Base-by-base conservation (phyloP, 2,113 vertebrate genomes). In the Hypocryptadius cinnamomeus region DNA sequence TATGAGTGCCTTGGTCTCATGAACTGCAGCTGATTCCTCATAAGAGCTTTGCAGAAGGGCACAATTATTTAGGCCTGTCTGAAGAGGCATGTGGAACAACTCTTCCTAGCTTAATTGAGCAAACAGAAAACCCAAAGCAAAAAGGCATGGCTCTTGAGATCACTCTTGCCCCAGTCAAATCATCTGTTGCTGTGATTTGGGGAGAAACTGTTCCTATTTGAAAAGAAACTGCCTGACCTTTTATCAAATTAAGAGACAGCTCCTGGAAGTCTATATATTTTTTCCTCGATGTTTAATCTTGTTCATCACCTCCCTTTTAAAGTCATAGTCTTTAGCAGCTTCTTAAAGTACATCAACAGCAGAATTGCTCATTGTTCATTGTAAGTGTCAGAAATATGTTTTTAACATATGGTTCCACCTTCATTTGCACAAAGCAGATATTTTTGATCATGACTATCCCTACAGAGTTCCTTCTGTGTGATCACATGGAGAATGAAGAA, bases 331-430 rank as follows among this genome's bases (percentile, higher is more conserved):
- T 85, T 90, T 81, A 78, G 28, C 35, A 84, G 15, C 35, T 84
- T 94, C 70, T 81, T 92, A 63, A 79, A 79, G 61, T 37, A 65
- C 79, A 47, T 59, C 9, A 27, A 1, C 51, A 91, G 4, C 71
- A 87, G 73, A 86, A 85, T 57, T 78, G 57, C 59, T 96, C 80
- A 78, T 87, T 97, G 92, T 30, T 96, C 87, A 92, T 88, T 97
- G 37, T 90, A 96, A 79, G 79, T 84, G 74, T 94, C 92, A 91
- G 85, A 96, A 96, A 91, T 66, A 64, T 18, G 31, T 69, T 84
- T 87, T 79, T 72, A 92, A 85, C 83, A 42, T 82, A 59, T 53
- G 45, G 61, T 63, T 51, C 53, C 51, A 82, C 31, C 40, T 40
- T 54, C 24, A 44, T 84, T 76, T 68, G 33, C 33, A 51, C 23